These are phyloP conservation scores for Strigamia transsilvanica DNA, from an alignment of 2,888 invertebrate genomes.

Conservation along the genomic window DNA sequence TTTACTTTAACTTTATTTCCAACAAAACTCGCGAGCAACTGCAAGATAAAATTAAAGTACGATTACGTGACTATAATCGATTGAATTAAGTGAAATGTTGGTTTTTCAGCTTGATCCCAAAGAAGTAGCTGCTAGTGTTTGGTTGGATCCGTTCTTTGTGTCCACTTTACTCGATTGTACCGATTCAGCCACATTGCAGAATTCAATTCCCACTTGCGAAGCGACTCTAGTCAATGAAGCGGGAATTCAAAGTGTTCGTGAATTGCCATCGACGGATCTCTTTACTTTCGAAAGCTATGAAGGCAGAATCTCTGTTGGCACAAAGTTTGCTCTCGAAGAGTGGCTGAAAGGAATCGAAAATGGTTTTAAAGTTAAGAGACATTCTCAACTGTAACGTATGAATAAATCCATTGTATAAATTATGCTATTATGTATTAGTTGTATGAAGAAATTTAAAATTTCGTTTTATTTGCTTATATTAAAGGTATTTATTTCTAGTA, in stretches of 20 bases:
- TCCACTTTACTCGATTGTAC: neutral
- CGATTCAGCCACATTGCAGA: neutral
- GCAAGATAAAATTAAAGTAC: constrained; percentile 13
- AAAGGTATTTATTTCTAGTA: neutral
- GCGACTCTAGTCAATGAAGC: neutral
- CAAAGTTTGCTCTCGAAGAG: constrained; percentile 5
- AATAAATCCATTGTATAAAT: neutral
- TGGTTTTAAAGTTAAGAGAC: neutral
- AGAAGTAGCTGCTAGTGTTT: neutral
- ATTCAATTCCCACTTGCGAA: constrained; percentile 1
- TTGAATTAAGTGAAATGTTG: neutral
- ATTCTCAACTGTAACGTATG: neutral
- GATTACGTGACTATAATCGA: neutral
- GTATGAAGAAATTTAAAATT: no score
- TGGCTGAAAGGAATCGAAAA: constrained; percentile 1
- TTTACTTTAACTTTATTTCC: neutral
- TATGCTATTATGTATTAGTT: no score
- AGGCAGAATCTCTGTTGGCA: constrained; percentile 11
- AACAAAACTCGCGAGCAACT: constrained; percentile 12
- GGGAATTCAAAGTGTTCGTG: neutral
- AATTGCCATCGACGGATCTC: neutral
- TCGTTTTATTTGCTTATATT: neutral
- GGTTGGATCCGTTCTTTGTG: neutral
- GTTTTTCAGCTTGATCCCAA: neutral
- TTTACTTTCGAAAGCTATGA: neutral